Percentiles rank a stretch among this genome's conserved stretches.
phyloP scores from a whole-genome alignment of 2,113 vertebrate genomes.

The Dinomys branickii region DNA sequence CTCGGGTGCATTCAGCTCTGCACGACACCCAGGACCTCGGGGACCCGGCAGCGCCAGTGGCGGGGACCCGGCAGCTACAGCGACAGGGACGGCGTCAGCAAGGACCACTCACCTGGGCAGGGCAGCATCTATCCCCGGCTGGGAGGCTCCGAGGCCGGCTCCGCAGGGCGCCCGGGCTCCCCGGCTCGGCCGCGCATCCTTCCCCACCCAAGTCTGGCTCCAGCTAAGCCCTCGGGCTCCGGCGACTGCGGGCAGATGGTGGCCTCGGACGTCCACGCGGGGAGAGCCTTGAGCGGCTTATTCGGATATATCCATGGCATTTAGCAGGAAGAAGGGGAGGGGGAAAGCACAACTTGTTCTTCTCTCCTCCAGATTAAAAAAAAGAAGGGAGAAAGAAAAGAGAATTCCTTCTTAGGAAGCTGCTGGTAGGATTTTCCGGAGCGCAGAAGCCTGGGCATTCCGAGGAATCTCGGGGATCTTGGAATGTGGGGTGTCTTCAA shows the following conservation, averaged over 20 bases:
- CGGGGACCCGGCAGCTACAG: background rate
- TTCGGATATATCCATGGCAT: slow-evolving; percentile 87
- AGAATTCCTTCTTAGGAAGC: slow-evolving; percentile 76
- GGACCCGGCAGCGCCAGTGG: background rate
- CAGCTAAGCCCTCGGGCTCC: slow-evolving; percentile 75
- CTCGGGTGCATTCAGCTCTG: background rate
- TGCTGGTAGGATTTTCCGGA: slow-evolving; percentile 76
- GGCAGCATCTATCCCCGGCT: slow-evolving; percentile 86
- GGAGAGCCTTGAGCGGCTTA: slow-evolving; percentile 84
- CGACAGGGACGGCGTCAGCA: background rate
- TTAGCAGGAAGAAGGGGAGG: slow-evolving; percentile 34
- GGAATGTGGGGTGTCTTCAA: slow-evolving; percentile 78
- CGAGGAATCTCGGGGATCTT: slow-evolving; percentile 79
- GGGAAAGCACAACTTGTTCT: slow-evolving; percentile 80
- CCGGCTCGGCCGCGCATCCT: slow-evolving; percentile 84
- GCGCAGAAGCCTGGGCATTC: slow-evolving; percentile 76
- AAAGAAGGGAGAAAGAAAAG: background rate
- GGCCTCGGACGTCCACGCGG: slow-evolving; percentile 81
- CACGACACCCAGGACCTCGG: background rate
- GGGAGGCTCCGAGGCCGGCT: slow-evolving; percentile 77
- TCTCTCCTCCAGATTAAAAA: slow-evolving; percentile 74
- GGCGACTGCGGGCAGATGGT: slow-evolving; percentile 83
- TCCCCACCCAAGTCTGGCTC: slow-evolving; percentile 64
- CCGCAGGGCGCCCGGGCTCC: slow-evolving; percentile 81
- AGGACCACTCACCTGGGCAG: slow-evolving; percentile 86